A percentile compares a stretch with the other conserved stretches of the same genome.
phyloP scores from a whole-genome alignment of 1,140 invertebrate species.

The Drosophila varians region DNA sequence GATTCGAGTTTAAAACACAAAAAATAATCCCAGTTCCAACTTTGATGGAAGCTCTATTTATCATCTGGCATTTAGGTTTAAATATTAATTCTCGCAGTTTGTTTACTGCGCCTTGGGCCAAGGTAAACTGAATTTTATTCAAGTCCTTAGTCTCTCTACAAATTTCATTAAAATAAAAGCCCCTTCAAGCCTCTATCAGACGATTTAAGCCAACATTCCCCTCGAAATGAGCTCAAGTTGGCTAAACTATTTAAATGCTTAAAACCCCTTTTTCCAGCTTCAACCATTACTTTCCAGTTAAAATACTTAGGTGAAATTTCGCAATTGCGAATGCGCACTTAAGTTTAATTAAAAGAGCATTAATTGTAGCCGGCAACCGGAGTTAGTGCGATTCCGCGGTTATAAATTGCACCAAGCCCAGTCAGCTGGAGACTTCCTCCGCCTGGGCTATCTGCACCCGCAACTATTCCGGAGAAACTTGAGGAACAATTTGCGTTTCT shows the following conservation, averaged over 20 bases:
- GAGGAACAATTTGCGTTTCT: slow-evolving; percentile 64
- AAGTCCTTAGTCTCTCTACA: slow-evolving; percentile 13
- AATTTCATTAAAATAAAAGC: slow-evolving; percentile 74
- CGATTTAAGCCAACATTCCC: slow-evolving; percentile 23
- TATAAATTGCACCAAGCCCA: slow-evolving; percentile 51
- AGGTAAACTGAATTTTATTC: slow-evolving; percentile 30
- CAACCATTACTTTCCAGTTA: slow-evolving; percentile 12
- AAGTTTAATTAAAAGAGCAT: slow-evolving; percentile 79
- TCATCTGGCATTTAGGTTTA: too few relatives aligned
- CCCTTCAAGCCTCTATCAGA: slow-evolving; percentile 35
- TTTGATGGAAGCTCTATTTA: too few relatives aligned
- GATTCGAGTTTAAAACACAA: background rate
- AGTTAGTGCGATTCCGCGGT: slow-evolving; percentile 28
- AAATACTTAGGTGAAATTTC: slow-evolving; percentile 65
- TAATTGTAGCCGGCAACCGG: slow-evolving; percentile 66
- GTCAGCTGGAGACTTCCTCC: slow-evolving; percentile 30
- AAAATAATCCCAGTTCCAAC: too few relatives aligned
- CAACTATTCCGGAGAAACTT: slow-evolving; percentile 59
- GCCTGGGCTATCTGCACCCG: slow-evolving; percentile 48
- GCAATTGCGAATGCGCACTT: slow-evolving; percentile 77
- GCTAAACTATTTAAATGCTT: slow-evolving; percentile 49
- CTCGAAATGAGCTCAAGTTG: slow-evolving; percentile 21
- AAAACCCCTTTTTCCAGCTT: background rate
- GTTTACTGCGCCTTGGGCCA: background rate
- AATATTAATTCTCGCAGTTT: background rate